Evolutionary conservation across 2,113 vertebrate genomes (phyloP).

Genomic region (Astatoreochromis straeleni): DNA sequence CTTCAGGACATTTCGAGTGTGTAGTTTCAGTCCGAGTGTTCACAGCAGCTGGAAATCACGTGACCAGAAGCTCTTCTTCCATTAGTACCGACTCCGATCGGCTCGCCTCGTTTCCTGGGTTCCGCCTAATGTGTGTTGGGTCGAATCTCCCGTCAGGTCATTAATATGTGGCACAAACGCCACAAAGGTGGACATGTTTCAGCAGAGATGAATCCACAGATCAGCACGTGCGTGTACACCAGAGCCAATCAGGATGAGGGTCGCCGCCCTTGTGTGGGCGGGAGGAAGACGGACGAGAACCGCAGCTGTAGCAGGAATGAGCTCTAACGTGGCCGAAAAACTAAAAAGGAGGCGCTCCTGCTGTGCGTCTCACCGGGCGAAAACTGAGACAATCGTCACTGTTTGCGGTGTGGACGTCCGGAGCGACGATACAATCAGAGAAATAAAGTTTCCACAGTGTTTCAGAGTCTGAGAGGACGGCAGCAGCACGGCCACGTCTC

Average conservation of each 20-base stretch:
- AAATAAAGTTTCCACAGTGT: constrained; percentile 22
- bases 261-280: neutral
- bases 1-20: neutral
- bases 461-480: constrained; percentile 5
- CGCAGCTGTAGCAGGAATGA: neutral
- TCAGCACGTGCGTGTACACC: neutral
- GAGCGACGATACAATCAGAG: neutral
- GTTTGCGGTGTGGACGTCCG: neutral
- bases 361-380: neutral
- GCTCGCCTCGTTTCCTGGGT: neutral
- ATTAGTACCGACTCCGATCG: neutral
- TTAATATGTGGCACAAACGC: rapidly evolving
- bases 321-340: neutral
- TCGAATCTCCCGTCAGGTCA: neutral
- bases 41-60: neutral
- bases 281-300: neutral
- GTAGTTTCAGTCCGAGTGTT: neutral
- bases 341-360: neutral
- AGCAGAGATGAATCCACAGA: neutral
- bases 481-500: neutral
- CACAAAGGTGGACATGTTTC: neutral
- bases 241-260: neutral
- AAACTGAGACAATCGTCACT: neutral
- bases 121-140: neutral
- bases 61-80: neutral